These are phyloP conservation scores for Acomys russatus DNA, from an alignment of 2,797 vertebrate species.

Conservation along the genomic window DNA sequence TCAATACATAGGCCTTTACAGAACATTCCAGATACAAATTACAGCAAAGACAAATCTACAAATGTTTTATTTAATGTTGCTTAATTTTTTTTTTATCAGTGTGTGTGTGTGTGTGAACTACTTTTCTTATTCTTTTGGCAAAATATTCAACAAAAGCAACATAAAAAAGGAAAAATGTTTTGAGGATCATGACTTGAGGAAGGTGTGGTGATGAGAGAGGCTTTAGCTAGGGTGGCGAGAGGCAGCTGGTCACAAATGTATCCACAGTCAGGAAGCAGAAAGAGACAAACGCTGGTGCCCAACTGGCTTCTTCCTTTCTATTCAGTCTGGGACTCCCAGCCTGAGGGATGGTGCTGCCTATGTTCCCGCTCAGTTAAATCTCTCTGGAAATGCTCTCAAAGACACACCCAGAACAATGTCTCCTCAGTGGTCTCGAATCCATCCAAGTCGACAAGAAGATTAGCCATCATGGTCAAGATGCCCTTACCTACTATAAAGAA, in stretches of 20 bases:
- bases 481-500: background rate
- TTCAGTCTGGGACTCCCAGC: background rate
- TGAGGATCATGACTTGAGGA: background rate
- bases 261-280: background rate
- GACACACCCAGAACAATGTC: background rate
- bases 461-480: background rate
- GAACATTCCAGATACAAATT: background rate
- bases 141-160: background rate
- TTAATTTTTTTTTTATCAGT: background rate
- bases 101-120: background rate
- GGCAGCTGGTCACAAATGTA: background rate
- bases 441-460: background rate
- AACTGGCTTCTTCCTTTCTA: too few species aligned
- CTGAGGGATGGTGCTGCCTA: background rate
- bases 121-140: background rate
- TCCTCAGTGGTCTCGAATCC: background rate
- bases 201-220: background rate
- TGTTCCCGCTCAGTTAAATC: background rate
- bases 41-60: background rate
- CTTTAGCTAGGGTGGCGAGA: background rate
- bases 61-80: conserved; percentile 35
- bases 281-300: background rate
- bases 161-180: background rate
- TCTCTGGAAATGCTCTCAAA: background rate
- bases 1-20: background rate